Evolutionary conservation across 2,888 invertebrate species (phyloP), one percentile per base, ranked within the genome.

Genomic region (Sesia apiformis): DNA sequence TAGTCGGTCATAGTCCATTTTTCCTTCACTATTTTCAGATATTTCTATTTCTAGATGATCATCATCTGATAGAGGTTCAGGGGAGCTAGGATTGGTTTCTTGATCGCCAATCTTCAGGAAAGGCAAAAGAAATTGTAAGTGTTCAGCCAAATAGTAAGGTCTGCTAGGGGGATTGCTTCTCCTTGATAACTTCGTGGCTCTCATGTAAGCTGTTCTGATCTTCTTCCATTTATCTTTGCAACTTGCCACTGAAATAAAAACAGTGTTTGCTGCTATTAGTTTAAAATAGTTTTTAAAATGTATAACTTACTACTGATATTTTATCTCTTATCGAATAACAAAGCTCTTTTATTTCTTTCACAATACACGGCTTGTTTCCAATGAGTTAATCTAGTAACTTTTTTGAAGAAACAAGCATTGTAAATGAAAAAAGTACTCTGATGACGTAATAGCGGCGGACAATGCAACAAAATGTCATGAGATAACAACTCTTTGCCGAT

Each of bases 211-310:
- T 39, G 67, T 69, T 6, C 70, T 54, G 53, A 70, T 67, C 53
- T 67, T 69, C 3, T 70, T 59, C 70, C 70, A 70, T 61, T 64
- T 66, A 40, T 69, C 69, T 53, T 67, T 63, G 53, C 70, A 70
- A 40, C 67, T 66, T 5, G 63, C 61, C 40, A 67, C 70, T 70
- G 66, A 39, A 63, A 65, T 51, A 60, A 59, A 54, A 38, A 49
- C 55, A 57, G n/a, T 43, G 23, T 50, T 4, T 23, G 23, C 23
- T 23, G 23, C 23, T 23, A 23, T 23, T 23, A 23, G 23, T 23
- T 23, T 23, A 23, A 23, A 23, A 54, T 23, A 56, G 57, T 61
- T 62, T 57, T 59, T 62, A 60, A 49, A 66, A 62, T 39, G 2
- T 23, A 23, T 23, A 23, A 23, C 23, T 23, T 23, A 23, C 23